Conservation (phyloP, 1,140 invertebrate species). For the Bombus difficillimus region DNA sequence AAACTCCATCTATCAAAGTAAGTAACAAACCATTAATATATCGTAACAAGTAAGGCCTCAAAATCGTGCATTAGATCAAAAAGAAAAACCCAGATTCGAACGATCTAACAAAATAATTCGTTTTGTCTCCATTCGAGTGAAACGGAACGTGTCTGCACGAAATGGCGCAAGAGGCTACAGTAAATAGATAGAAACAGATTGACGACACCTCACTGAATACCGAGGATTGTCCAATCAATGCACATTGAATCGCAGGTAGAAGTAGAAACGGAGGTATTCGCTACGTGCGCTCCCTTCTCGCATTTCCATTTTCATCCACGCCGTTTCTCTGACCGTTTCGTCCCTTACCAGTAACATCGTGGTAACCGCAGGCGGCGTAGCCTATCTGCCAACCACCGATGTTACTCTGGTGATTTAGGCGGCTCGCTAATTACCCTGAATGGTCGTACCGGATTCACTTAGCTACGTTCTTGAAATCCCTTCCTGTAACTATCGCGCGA, state of each 20-base stretch:
- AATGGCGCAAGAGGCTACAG: conserved; percentile 27
- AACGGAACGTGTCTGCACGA: neutral
- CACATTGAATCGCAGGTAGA: conserved; percentile 69
- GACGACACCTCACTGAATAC: conserved; percentile 54
- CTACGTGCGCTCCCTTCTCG: conserved; percentile 11
- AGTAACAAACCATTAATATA: neutral
- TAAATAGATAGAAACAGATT: conserved; percentile 62
- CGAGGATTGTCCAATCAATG: conserved; percentile 75
- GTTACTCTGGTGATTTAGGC: conserved; percentile 76
- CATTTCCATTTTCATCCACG: conserved; percentile 20
- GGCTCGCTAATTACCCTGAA: conserved; percentile 76
- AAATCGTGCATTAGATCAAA: neutral
- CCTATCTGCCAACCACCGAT: conserved; percentile 72
- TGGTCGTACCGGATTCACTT: conserved; percentile 74
- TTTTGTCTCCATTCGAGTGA: neutral
- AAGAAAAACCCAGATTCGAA: neutral
- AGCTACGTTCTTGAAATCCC: conserved; percentile 54
- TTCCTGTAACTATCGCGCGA: neutral
- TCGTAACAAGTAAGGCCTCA: neutral
- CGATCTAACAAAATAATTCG: conserved; percentile 42
- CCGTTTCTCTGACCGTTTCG: neutral
- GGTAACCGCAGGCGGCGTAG: conserved; percentile 73
- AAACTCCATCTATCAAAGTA: too few relatives aligned
- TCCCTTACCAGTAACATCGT: conserved; percentile 58
- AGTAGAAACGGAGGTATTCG: conserved; percentile 55